Percentiles rank a stretch among this genome's conserved stretches.
These are phyloP conservation scores for Trachelus iudaicus DNA, from an alignment of 2,888 invertebrate genomes.

Conservation along the genomic window DNA sequence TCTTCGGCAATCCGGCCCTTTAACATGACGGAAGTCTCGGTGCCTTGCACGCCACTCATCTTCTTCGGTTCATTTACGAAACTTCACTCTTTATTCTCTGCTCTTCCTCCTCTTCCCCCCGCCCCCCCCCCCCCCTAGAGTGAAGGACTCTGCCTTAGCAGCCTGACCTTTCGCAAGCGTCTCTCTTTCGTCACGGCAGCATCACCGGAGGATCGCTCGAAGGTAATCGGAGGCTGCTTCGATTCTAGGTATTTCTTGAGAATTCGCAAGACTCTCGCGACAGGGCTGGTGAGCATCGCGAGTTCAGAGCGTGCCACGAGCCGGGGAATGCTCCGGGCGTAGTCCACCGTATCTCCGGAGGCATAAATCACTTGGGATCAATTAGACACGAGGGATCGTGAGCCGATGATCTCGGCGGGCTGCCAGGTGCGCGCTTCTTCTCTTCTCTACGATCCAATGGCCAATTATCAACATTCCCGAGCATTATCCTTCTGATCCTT, in stretches of 20 bases:
- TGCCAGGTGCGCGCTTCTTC: slow-evolving; percentile 38
- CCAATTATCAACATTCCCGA: slow-evolving; percentile 61
- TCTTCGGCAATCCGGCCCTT: slow-evolving; percentile 33
- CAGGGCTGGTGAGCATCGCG: slow-evolving; percentile 22
- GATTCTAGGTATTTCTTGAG: not conserved
- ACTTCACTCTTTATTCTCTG: slow-evolving; percentile 19
- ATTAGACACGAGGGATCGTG: slow-evolving; percentile 60
- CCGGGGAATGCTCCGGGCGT: slow-evolving; percentile 10
- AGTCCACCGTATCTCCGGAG: not conserved
- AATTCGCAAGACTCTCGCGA: not conserved
- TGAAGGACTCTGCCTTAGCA: not conserved
- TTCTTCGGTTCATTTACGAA: slow-evolving; percentile 26
- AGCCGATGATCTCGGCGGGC: slow-evolving; percentile 49
- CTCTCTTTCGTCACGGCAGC: not conserved
- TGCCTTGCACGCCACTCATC: slow-evolving; percentile 25
- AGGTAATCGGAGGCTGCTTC: not conserved
- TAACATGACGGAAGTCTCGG: slow-evolving; percentile 54
- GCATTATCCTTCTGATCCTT: slow-evolving; percentile 47
- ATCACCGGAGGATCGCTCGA: no score
- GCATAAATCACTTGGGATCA: slow-evolving; percentile 61
- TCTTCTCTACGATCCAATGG: slow-evolving; percentile 41
- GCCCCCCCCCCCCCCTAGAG: slow-evolving; percentile 15
- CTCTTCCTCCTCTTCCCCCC: slow-evolving; percentile 19
- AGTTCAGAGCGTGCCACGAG: slow-evolving; percentile 9
- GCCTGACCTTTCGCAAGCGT: no score